A percentile compares a stretch with the other conserved stretches of the same genome.
phyloP scores from a whole-genome alignment of 2,113 vertebrate genomes.

The Kryptolebias marmoratus region DNA sequence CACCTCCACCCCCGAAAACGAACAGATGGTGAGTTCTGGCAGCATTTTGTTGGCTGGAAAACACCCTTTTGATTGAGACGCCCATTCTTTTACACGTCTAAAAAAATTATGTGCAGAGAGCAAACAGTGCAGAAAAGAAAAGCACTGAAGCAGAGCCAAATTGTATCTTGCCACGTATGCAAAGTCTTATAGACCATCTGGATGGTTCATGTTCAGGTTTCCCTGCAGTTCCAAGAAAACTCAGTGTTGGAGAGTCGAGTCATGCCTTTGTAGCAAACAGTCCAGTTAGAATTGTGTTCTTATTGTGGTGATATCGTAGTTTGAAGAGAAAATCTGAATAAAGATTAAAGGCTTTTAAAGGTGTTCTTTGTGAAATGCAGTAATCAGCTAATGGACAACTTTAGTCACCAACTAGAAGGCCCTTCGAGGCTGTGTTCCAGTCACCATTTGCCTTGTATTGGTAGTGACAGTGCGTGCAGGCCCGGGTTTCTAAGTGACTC shows the following conservation, averaged over 20 bases:
- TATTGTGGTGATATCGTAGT: slow-evolving; percentile 1
- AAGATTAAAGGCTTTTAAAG: slow-evolving; percentile 24
- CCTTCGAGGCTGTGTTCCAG: slow-evolving; percentile 58
- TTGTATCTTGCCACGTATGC: slow-evolving; percentile 56
- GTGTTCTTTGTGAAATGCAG: slow-evolving; percentile 61
- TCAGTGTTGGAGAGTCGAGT: slow-evolving; percentile 14
- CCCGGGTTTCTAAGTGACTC: slow-evolving; percentile 64
- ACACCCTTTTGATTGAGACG: slow-evolving; percentile 71
- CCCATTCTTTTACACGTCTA: slow-evolving; percentile 74
- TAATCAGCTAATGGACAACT: slow-evolving; percentile 74
- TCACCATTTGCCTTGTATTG: slow-evolving; percentile 68
- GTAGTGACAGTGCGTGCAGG: slow-evolving; percentile 62
- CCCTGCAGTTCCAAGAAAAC: slow-evolving; percentile 42
- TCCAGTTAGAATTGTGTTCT: neutral
- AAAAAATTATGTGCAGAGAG: slow-evolving; percentile 59
- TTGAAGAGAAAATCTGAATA: slow-evolving; percentile 12
- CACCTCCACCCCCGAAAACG: slow-evolving; percentile 34
- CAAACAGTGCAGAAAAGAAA: slow-evolving; percentile 43
- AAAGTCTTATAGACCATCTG: slow-evolving; percentile 74
- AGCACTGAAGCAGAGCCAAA: slow-evolving; percentile 63
- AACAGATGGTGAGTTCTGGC: slow-evolving; percentile 79
- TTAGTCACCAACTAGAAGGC: slow-evolving; percentile 47
- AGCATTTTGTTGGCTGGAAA: slow-evolving; percentile 67
- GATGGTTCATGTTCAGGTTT: slow-evolving; percentile 52
- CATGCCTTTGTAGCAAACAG: slow-evolving; percentile 6